phyloP scores from a whole-genome alignment of 2,888 invertebrate genomes.

The Fragum whitleyi region DNA sequence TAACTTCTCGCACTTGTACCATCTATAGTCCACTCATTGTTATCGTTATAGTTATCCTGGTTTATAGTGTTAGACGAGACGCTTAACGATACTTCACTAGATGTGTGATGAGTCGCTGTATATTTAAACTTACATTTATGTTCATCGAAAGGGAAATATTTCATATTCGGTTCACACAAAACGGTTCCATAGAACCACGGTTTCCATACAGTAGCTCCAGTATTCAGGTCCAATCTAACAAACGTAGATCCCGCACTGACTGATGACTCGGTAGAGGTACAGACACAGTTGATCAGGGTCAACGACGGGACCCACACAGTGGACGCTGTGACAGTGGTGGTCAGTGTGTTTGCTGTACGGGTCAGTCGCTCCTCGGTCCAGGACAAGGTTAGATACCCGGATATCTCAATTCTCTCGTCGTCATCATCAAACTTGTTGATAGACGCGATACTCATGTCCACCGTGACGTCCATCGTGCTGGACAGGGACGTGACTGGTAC shows the following conservation, averaged over 20 bases:
- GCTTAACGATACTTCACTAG: conserved; percentile 26
- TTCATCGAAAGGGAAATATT: conserved; percentile 44
- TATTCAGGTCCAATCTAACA: conserved; percentile 32
- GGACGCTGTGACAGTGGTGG: conserved; percentile 14
- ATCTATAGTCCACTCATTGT: conserved; percentile 31
- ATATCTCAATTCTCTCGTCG: conserved; percentile 19
- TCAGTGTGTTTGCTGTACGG: conserved; percentile 26
- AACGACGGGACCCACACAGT: conserved; percentile 40
- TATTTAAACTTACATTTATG: conserved; percentile 28
- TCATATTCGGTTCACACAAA: conserved; percentile 28
- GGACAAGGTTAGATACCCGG: conserved; percentile 34
- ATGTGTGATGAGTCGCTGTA: conserved; percentile 19
- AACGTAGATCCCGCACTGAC: conserved; percentile 21
- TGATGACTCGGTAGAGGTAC: not conserved
- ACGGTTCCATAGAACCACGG: conserved; percentile 34
- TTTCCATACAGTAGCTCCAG: conserved; percentile 31
- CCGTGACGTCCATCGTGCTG: conserved; percentile 25
- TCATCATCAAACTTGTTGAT: conserved; percentile 33
- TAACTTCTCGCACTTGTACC: conserved; percentile 17
- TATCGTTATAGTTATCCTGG: conserved; percentile 11
- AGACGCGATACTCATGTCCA: conserved; percentile 39
- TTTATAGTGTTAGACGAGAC: not conserved
- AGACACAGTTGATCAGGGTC: conserved; percentile 28
- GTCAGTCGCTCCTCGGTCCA: conserved; percentile 44
- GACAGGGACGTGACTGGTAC: conserved; percentile 35